Evolutionary conservation across 1,140 invertebrate species (phyloP), one percentile per base, ranked within the genome.

Genomic region (Neuroterus valhalla): DNA sequence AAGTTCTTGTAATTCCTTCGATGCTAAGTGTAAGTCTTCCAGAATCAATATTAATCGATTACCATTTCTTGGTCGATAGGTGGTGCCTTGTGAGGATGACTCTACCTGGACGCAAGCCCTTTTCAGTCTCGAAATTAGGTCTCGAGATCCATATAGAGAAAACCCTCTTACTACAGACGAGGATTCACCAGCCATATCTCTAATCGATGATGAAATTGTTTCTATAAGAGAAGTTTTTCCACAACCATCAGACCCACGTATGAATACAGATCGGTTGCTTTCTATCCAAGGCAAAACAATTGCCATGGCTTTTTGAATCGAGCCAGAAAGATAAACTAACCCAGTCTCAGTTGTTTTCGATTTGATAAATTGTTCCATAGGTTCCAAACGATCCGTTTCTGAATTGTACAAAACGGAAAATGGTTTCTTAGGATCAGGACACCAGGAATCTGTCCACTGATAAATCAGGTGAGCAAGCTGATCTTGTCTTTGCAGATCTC

Each of bases 171-270:
- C 78, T 2, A 84, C 81, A 1, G 69, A 68, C 5, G 82, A 74
- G 0, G 75, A 76, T 26, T 86, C 85, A 14, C 78, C 75, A 0
- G 66, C 55, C 43, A 78, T 78, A 55, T 82, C 84, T 72, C 82
- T 87, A 15, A 86, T 72, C 1, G 72, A 78, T 4, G 80, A 81
- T 1, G 89, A 66, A n/a, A 83, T 74, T 26, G 84, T 79, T 0
- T 82, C 82, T 68, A 89, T 85, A 2, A 90, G 66, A 5, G 83
- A 78, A 38, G 79, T 89, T 72, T 89, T 89, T n/a, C 89, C 89
- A 52, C 86, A 86, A 26, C 85, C 88, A 6, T 74, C 68, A 1
- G 84, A 75, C 1, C 89, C 89, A 19, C 89, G 84, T 66, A 90
- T 77, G 19, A 90, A 74, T 6, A 86, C 77, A 2, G 89, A 80